Percentiles rank a stretch among this genome's conserved stretches.
Evolutionary conservation across 2,888 invertebrate genomes (phyloP).

Genomic region (Drosophila planitibia): DNA sequence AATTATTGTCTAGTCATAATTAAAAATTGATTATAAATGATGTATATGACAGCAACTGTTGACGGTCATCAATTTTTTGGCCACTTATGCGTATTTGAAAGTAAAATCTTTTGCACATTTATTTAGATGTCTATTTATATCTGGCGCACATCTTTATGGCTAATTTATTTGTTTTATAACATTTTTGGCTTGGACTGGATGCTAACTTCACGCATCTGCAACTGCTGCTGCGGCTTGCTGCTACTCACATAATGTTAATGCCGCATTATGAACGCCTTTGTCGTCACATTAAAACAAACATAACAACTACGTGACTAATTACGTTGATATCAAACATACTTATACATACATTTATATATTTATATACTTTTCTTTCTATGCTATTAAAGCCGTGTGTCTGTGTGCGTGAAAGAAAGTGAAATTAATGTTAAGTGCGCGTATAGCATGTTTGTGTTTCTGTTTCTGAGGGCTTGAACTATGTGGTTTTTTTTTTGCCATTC

Average conservation of each 20-base stretch:
- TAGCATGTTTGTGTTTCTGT: slow-evolving; percentile 47
- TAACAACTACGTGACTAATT: slow-evolving; percentile 81
- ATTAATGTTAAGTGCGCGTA: slow-evolving; percentile 74
- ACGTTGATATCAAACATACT: slow-evolving; percentile 73
- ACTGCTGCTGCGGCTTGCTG: slow-evolving; percentile 21
- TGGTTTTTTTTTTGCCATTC: background rate
- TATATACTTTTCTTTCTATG: slow-evolving; percentile 17
- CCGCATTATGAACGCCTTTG: slow-evolving; percentile 72
- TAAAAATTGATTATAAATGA: slow-evolving; percentile 46
- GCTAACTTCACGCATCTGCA: slow-evolving; percentile 53
- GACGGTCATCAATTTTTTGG: slow-evolving; percentile 36
- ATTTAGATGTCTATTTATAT: slow-evolving; percentile 39
- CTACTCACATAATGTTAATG: slow-evolving; percentile 61
- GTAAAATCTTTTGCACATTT: slow-evolving; percentile 29
- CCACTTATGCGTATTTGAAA: slow-evolving; percentile 42
- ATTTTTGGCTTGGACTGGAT: slow-evolving; percentile 39
- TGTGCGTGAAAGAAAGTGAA: slow-evolving; percentile 74
- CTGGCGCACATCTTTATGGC: slow-evolving; percentile 42
- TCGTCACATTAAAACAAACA: slow-evolving; percentile 75
- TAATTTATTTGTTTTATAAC: slow-evolving; percentile 74
- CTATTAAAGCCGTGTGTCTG: slow-evolving; percentile 29
- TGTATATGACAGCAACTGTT: slow-evolving; percentile 36
- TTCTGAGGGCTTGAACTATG: slow-evolving; percentile 36
- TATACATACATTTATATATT: slow-evolving; percentile 17
- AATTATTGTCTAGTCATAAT: slow-evolving; percentile 31